phyloP scores from a whole-genome alignment of 2,113 vertebrate species.

The Atractosteus spatula region DNA sequence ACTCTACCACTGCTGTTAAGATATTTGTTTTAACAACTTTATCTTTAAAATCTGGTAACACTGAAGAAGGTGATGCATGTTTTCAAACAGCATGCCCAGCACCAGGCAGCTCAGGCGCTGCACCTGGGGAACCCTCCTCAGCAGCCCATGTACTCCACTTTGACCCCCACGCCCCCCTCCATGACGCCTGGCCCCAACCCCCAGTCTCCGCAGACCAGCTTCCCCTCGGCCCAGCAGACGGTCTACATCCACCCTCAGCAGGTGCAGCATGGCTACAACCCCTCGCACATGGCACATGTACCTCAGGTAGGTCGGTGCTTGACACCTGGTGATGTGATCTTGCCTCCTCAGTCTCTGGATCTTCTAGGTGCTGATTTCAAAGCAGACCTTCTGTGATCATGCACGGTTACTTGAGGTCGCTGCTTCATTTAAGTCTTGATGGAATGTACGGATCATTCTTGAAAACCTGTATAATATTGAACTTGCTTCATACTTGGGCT shows the following conservation, averaged over 20 bases:
- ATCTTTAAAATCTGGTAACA: background rate
- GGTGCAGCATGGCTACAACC: conserved; percentile 92
- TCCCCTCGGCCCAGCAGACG: conserved; percentile 89
- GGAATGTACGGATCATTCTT: no score
- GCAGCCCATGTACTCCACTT: conserved; percentile 92
- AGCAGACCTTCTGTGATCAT: no score
- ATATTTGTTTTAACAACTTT: background rate
- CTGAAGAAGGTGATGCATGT: background rate
- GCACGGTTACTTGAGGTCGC: no score
- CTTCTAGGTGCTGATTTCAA: no score
- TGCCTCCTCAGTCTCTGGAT: background rate
- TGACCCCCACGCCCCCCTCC: conserved; percentile 90
- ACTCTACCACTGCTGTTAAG: background rate
- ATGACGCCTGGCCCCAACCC: conserved; percentile 95
- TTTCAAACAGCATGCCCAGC: conserved; percentile 78
- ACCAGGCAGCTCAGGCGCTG: conserved; percentile 89
- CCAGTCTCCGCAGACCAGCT: conserved; percentile 92
- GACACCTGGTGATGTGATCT: background rate
- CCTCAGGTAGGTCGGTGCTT: conserved; percentile 79
- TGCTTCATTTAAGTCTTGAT: no score
- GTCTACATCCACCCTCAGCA: conserved; percentile 96
- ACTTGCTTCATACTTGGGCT: no score
- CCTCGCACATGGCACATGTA: conserved; percentile 93
- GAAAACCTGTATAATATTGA: no score
- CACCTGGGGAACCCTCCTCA: conserved; percentile 89